A percentile compares a stretch with the other conserved stretches of the same genome.
Evolutionary conservation across 2,888 invertebrate genomes (phyloP).

Genomic region (Cotesia congregata): DNA sequence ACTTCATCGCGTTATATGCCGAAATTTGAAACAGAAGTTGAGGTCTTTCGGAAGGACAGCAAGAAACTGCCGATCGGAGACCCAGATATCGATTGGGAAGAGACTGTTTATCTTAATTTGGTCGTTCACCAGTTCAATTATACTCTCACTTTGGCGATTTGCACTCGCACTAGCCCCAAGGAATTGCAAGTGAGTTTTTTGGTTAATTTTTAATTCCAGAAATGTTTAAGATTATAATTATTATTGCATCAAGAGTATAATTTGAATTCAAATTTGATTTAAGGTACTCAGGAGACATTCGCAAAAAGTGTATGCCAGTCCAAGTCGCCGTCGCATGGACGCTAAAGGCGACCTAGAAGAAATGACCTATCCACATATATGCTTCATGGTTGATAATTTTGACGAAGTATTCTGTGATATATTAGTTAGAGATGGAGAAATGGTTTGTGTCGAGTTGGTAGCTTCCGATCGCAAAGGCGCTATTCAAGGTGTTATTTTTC

Average conservation of each 20-base stretch:
- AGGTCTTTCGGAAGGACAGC: slow-evolving; percentile 97
- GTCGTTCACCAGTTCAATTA: slow-evolving; percentile 99
- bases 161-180: slow-evolving; percentile 96
- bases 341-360: slow-evolving; percentile 98
- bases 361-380: slow-evolving; percentile 98
- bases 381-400: slow-evolving; percentile 99
- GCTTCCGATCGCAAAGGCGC: slow-evolving; percentile 90
- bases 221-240: neutral
- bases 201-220: neutral
- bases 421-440: slow-evolving; percentile 96
- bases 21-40: slow-evolving; percentile 95
- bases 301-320: slow-evolving; percentile 94
- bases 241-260: too few species aligned
- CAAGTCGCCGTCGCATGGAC: slow-evolving; percentile 96
- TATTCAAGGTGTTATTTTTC: slow-evolving; percentile 94
- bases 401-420: slow-evolving; percentile 99
- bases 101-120: slow-evolving; percentile 97
- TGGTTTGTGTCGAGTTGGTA: slow-evolving; percentile 98
- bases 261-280: too few species aligned
- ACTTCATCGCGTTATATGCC: slow-evolving; percentile 89
- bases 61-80: slow-evolving; percentile 96
- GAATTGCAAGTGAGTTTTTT: slow-evolving; percentile 86
- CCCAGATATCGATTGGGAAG: slow-evolving; percentile 98
- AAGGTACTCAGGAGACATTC: slow-evolving; percentile 68
- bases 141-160: slow-evolving; percentile 96